A percentile compares a stretch with the other conserved stretches of the same genome.
These are phyloP conservation scores for Lanistes nyassanus DNA, from an alignment of 1,140 invertebrate genomes.

Conservation along the genomic window DNA sequence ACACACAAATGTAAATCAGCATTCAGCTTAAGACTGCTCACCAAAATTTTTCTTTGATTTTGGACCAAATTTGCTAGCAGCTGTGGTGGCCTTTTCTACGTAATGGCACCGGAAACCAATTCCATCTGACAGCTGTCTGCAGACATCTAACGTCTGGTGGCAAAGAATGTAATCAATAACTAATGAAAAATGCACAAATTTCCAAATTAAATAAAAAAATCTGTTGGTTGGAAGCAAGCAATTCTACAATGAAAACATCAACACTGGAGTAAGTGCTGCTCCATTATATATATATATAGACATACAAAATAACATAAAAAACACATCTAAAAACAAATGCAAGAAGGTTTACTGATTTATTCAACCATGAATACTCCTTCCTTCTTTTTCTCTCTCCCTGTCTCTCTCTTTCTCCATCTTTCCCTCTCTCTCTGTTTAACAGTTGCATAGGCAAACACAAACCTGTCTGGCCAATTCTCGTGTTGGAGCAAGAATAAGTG, in stretches of 20 bases:
- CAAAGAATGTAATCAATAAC: not conserved
- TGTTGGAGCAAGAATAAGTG: slow-evolving; percentile 90
- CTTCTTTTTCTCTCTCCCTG: too few species aligned
- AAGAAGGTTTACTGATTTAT: too few species aligned
- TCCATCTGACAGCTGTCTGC: slow-evolving; percentile 78
- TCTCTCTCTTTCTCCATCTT: too few species aligned
- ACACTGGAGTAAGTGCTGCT: too few species aligned
- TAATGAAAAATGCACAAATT: not conserved
- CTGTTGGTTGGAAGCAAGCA: too few species aligned
- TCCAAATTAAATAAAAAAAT: too few species aligned
- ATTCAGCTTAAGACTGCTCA: slow-evolving; percentile 55
- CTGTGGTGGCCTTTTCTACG: slow-evolving; percentile 78
- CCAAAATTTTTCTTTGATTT: slow-evolving; percentile 77
- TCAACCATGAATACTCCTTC: too few species aligned
- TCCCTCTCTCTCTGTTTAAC: not conserved
- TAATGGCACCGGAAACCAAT: slow-evolving; percentile 78
- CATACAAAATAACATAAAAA: too few species aligned
- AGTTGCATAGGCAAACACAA: not conserved
- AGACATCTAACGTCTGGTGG: slow-evolving; percentile 73
- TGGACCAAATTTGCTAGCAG: slow-evolving; percentile 73
- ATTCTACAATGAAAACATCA: too few species aligned
- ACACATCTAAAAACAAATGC: too few species aligned
- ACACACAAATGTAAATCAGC: not conserved
- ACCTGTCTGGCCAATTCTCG: slow-evolving; percentile 94
- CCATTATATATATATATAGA: too few species aligned